phyloP scores from a whole-genome alignment of 2,113 vertebrate genomes.

The human (Homo sapiens) region GRCh38 chr11:80196501-80197000 shows the following conservation, averaged over 20 bases:
- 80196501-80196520: background rate
- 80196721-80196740: background rate
- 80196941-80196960: background rate
- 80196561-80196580: background rate
- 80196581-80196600: background rate
- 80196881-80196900: background rate
- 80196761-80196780: background rate
- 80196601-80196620: background rate
- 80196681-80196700: background rate
- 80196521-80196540: background rate
- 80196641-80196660: background rate
- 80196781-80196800: background rate
- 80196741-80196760: background rate
- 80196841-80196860: background rate
- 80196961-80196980: background rate
- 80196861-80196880: background rate
- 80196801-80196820: background rate
- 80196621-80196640: background rate
- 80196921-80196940: background rate
- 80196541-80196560: background rate
- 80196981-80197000: background rate
- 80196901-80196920: background rate
- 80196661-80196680: background rate
- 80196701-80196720: background rate
- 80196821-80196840: background rate